A percentile compares a stretch with the other conserved stretches of the same genome.
Conservation (phyloP, 2,113 vertebrate genomes). For the Ursus arctos region DNA sequence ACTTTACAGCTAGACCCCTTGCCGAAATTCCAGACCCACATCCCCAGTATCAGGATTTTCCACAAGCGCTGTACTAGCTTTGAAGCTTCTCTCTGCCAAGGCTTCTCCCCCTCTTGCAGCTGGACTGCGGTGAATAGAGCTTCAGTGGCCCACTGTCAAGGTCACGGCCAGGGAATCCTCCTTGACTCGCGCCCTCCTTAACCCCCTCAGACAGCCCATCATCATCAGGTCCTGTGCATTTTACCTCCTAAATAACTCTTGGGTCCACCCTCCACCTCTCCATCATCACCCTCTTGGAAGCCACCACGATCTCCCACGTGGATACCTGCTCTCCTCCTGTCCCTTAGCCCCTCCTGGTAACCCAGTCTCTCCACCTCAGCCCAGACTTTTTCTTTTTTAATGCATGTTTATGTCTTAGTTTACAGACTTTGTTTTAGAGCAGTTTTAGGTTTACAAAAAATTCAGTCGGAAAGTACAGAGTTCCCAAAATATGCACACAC, state of each 20-base stretch:
- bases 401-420: not conserved
- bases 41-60: not conserved
- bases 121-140: not conserved
- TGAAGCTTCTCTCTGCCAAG: accelerated
- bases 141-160: not conserved
- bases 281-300: not conserved
- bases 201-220: not conserved
- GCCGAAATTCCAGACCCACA: not conserved
- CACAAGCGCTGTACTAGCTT: not conserved
- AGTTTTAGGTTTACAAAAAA: not conserved
- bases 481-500: not conserved
- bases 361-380: not conserved
- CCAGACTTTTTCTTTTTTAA: not conserved
- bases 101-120: not conserved
- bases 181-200: not conserved
- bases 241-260: not conserved
- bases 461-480: not conserved
- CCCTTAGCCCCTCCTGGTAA: not conserved
- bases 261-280: not conserved
- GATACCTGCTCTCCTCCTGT: no score
- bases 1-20: not conserved
- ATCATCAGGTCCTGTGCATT: not conserved
- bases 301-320: not conserved
- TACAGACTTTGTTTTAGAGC: not conserved
- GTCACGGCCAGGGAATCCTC: not conserved